These are phyloP conservation scores for Malurus elegans DNA, from an alignment of 2,113 vertebrate species.

Conservation along the genomic window DNA sequence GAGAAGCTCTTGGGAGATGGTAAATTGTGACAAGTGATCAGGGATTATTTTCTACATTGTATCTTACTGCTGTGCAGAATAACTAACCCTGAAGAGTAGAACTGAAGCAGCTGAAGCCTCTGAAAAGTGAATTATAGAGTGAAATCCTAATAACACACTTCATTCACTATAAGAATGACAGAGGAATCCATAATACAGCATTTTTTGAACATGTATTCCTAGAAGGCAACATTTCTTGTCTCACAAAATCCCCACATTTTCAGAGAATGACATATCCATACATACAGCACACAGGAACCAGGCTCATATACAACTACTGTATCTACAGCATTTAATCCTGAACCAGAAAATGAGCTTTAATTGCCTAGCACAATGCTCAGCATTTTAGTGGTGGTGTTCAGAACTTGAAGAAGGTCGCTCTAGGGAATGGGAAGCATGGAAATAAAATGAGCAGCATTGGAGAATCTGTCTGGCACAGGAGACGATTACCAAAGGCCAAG, in stretches of 20 bases:
- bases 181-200: background rate
- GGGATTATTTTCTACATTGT: background rate
- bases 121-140: background rate
- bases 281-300: background rate
- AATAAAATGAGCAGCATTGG: background rate
- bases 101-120: background rate
- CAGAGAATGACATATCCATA: background rate
- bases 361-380: background rate
- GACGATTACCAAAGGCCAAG: background rate
- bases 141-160: background rate
- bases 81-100: background rate
- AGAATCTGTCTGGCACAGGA: background rate
- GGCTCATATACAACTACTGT: background rate
- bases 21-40: background rate
- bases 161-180: background rate
- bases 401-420: background rate
- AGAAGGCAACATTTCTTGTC: background rate
- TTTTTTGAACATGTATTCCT: background rate
- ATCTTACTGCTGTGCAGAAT: background rate
- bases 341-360: background rate
- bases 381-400: background rate
- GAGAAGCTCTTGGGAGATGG: background rate
- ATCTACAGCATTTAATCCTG: background rate
- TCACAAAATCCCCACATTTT: background rate
- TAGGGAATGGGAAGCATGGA: background rate